Evolutionary conservation across 2,888 invertebrate species (phyloP).

Genomic region (Lithophane semibrunnea): DNA sequence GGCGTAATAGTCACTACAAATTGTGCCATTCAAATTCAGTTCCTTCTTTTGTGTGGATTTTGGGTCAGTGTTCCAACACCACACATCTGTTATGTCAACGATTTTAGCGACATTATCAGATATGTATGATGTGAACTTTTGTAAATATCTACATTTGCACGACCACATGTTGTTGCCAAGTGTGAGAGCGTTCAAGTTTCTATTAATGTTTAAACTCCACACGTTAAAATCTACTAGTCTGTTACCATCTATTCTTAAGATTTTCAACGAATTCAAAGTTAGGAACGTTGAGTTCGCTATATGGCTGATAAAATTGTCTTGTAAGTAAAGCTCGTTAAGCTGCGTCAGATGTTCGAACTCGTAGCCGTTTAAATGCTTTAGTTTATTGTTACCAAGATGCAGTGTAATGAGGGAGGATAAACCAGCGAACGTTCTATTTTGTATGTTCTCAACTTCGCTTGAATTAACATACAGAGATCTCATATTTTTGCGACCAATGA

Average conservation of each 20-base stretch:
- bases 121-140: slow-evolving; percentile 95
- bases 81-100: slow-evolving; percentile 93
- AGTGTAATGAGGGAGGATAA: slow-evolving; percentile 94
- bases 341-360: slow-evolving; percentile 96
- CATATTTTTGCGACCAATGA: slow-evolving; percentile 97
- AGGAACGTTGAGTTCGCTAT: slow-evolving; percentile 95
- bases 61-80: slow-evolving; percentile 94
- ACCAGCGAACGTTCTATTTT: slow-evolving; percentile 97
- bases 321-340: slow-evolving; percentile 95
- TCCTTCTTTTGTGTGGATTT: slow-evolving; percentile 93
- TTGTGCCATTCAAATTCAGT: slow-evolving; percentile 95
- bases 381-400: slow-evolving; percentile 96
- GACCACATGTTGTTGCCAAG: slow-evolving; percentile 97
- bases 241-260: slow-evolving; percentile 96
- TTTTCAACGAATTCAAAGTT: slow-evolving; percentile 93
- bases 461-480: slow-evolving; percentile 96
- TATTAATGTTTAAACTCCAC: slow-evolving; percentile 93
- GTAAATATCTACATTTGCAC: slow-evolving; percentile 96
- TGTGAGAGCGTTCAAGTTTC: slow-evolving; percentile 92
- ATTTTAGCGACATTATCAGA: slow-evolving; percentile 94
- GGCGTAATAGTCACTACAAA: slow-evolving; percentile 96
- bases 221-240: slow-evolving; percentile 94
- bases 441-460: slow-evolving; percentile 95
- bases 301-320: slow-evolving; percentile 94
- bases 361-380: slow-evolving; percentile 94